A percentile compares a stretch with the other conserved stretches of the same genome.
Conservation (phyloP, 1,140 invertebrate species). For the Anastrepha ludens region DNA sequence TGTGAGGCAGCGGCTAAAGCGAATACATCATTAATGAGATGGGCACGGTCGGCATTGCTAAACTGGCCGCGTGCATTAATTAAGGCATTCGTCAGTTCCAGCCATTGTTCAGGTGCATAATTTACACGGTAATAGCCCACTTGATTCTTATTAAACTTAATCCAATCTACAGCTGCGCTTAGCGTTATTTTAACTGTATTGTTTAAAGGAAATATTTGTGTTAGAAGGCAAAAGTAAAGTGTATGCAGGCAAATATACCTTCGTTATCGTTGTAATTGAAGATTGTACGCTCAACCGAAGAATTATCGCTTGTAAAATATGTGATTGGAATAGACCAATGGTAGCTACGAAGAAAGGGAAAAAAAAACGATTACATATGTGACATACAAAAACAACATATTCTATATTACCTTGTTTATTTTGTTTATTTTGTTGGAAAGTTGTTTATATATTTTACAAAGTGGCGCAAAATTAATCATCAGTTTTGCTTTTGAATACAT, state of each 20-base stretch:
- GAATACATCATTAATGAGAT: slow-evolving; percentile 90
- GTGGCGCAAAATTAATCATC: too few relatives aligned
- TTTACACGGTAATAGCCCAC: slow-evolving; percentile 93
- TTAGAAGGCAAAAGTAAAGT: slow-evolving; percentile 52
- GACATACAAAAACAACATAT: too few relatives aligned
- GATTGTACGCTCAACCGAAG: slow-evolving; percentile 63
- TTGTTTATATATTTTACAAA: too few relatives aligned
- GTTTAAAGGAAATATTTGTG: slow-evolving; percentile 52
- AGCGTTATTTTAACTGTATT: slow-evolving; percentile 61
- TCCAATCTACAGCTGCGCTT: slow-evolving; percentile 77
- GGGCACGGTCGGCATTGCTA: slow-evolving; percentile 84
- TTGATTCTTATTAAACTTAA: slow-evolving; percentile 92
- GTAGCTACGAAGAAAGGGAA: slow-evolving; percentile 76
- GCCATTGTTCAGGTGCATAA: slow-evolving; percentile 83
- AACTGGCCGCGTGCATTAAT: slow-evolving; percentile 74
- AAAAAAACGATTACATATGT: background rate
- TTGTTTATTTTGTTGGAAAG: too few relatives aligned
- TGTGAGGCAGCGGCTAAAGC: slow-evolving; percentile 83
- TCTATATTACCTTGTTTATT: too few relatives aligned
- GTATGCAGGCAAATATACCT: slow-evolving; percentile 8
- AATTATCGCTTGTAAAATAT: slow-evolving; percentile 79
- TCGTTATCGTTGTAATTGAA: slow-evolving; percentile 72
- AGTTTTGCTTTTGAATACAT: too few relatives aligned
- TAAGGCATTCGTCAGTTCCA: slow-evolving; percentile 78
- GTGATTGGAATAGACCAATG: slow-evolving; percentile 90